Base-by-base conservation (phyloP, 2,888 invertebrate genomes). In the Yponomeuta cagnagella region DNA sequence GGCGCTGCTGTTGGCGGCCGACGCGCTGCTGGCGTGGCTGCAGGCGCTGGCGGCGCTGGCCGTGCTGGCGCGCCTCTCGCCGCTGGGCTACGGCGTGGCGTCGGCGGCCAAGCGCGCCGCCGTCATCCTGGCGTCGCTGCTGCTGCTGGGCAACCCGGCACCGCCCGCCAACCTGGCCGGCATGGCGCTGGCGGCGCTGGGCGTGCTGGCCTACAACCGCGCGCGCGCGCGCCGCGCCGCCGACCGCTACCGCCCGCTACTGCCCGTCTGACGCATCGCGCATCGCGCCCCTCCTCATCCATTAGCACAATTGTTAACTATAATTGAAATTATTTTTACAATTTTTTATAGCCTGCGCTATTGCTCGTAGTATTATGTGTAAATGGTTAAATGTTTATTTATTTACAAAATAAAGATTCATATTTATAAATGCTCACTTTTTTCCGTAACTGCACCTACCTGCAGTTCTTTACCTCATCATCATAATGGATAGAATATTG, bases 11-110 rank as follows among this genome's bases (percentile, higher is more conserved):
- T 81, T 89, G 77, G 85, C 79, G 66, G 83, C 82, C 58, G 98
- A 98, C 87, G 98, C 98, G 23, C 92, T 96, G 71, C 94, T 98
- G 75, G 98, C 97, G 82, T 99, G 98, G 96, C 90, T 97, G 76
- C 99, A 99, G 89, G 99, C 98, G 70, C 95, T 98, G 78, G 95
- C 98, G 70, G 99, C 99, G 0, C 99, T 99, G 90, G 97, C 97
- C 77, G 96, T 99, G 71, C 93, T 99, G 76, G 97, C 97, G 71
- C 90, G 96, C 75, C 97, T 99, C 63, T 95, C 98, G n/a, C 98
- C 99, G 64, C 93, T 99, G 52, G 97, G 98, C 0, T 99, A 99
- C 88, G 98, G 98, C 0, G 98, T 99, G 72, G 98, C 98, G 70
- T 98, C 97, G 87, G 97, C 98, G 43, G 97, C 98, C 71, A 99